Evolutionary conservation across 2,797 vertebrate species (phyloP), one percentile per base, ranked within the genome.

Genomic region (Coreius guichenoti): DNA sequence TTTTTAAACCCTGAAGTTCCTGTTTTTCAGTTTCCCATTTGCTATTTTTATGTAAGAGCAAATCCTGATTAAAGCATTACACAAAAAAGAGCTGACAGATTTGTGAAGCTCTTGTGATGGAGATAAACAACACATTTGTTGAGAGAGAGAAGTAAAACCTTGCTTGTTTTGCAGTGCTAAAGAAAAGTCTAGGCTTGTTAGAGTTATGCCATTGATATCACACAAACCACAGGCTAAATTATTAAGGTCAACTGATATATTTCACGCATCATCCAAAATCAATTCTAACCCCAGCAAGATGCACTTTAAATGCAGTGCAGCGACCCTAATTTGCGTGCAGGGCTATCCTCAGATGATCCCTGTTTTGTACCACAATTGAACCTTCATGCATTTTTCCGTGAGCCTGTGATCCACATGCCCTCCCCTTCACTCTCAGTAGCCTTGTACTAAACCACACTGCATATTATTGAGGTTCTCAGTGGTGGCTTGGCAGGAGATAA

Each of bases 181-280:
- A 54, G 31, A 67, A 82, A n/a, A 29, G 74, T 80, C 29, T 49
- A 61, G 47, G 72, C n/a, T 83, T 83, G 73, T 17, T 75, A 33
- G 51, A 80, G 14, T 72, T 82, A 65, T 51, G 45, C 72, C 33
- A 56, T 65, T 83, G 31, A 26, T 49, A 43, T 83, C 86, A 91
- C 90, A 85, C 88, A 83, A 89, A 89, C 67, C 85, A 82, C 91
- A 36, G 54, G 31, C 73, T 90, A 85, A 84, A 80, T 84, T 89
- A 88, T 91, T 90, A 82, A 89, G 86, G 33, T 89, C 88, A 80
- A 90, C 86, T 88, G 89, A 90, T 91, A 70, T 85, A 75, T 81
- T 81, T 87, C 81, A 77, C 82, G 78, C 80, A 69, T 87, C 74
- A 83, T 70, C 77, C 33, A 9, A 43, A 83, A 47, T 77, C 21